A percentile compares a stretch with the other conserved stretches of the same genome.
Evolutionary conservation across 2,888 invertebrate species (phyloP).

Genomic region (Andrena camellia): DNA sequence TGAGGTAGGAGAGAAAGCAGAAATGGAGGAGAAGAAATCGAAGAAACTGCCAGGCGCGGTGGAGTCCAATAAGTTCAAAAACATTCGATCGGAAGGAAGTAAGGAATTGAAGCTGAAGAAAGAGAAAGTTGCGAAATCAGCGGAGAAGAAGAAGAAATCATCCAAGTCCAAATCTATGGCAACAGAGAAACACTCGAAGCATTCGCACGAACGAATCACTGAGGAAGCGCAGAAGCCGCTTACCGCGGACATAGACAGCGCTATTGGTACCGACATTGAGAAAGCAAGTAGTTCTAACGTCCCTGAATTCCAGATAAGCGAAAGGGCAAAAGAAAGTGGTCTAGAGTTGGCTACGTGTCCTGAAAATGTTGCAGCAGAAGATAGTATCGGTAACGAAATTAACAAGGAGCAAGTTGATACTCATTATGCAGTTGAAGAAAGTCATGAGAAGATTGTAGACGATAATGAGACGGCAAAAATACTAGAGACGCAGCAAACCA

Average conservation of each 20-base stretch:
- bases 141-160: conserved; percentile 14
- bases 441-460: background rate
- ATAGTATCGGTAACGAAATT: background rate
- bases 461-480: background rate
- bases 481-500: background rate
- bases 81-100: conserved; percentile 79
- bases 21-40: background rate
- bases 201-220: background rate
- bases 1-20: background rate
- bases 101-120: conserved; percentile 79
- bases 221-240: background rate
- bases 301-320: background rate
- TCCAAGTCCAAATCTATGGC: background rate
- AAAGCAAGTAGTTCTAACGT: background rate
- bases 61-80: conserved; percentile 72
- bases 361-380: background rate
- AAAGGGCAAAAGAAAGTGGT: background rate
- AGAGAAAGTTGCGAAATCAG: conserved; percentile 33
- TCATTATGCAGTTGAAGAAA: background rate
- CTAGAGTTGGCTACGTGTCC: background rate
- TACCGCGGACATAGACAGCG: too few species aligned
- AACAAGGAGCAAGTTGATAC: background rate
- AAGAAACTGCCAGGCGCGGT: conserved; percentile 18
- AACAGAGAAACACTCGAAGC: conserved; percentile 17
- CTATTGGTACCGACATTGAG: background rate